phyloP scores from a whole-genome alignment of 2,113 vertebrate species.

The Cephalopterus ornatus region DNA sequence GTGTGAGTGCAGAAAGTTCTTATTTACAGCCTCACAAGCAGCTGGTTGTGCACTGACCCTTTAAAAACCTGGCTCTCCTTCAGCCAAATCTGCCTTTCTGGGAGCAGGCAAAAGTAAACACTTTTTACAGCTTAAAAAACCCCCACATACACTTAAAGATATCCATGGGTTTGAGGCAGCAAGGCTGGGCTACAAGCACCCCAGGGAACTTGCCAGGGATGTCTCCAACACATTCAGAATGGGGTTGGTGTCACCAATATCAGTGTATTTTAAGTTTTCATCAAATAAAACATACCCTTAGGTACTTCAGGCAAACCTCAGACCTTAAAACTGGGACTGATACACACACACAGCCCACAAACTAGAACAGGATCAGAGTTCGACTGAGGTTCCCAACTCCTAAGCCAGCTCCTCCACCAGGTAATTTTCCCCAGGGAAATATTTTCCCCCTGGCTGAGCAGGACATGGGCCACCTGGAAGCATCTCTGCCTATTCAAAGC shows the following conservation, averaged over 20 bases:
- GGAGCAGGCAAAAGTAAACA: background rate
- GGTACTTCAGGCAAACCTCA: background rate
- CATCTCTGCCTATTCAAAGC: background rate
- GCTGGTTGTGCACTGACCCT: background rate
- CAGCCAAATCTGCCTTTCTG: background rate
- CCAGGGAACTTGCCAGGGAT: background rate
- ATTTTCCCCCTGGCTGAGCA: background rate
- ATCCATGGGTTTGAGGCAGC: background rate
- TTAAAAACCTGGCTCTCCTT: background rate
- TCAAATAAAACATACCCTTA: background rate
- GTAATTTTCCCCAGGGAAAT: background rate
- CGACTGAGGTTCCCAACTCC: background rate
- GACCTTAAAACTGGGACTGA: background rate
- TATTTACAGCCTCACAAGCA: background rate
- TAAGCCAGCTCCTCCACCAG: background rate
- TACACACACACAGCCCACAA: fast-evolving
- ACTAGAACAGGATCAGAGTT: background rate
- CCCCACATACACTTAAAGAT: background rate
- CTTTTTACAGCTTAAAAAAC: background rate
- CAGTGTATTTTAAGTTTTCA: background rate
- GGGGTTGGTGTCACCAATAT: background rate
- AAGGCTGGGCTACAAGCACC: background rate
- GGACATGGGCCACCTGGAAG: fast-evolving
- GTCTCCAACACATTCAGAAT: fast-evolving
- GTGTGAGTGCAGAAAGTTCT: background rate